Conservation (phyloP, 2,888 invertebrate species). For the Coleophora deauratella region DNA sequence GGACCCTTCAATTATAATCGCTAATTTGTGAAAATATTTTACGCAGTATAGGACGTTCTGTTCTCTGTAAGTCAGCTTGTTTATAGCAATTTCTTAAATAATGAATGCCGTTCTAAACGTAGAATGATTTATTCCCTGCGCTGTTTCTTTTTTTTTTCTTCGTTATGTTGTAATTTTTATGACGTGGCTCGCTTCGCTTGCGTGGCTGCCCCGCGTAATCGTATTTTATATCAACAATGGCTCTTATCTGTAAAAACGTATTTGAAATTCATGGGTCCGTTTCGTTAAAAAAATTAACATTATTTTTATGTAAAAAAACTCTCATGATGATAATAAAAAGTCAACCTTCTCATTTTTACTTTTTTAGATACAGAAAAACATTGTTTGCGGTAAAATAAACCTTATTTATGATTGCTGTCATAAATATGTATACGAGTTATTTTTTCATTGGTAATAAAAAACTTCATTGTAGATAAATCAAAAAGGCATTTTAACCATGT, state of each 20-base stretch:
- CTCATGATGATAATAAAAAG: not conserved
- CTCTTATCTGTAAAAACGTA: slow-evolving; percentile 64
- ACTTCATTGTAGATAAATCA: not conserved
- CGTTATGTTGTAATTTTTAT: slow-evolving; percentile 68
- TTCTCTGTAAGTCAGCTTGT: too few species aligned
- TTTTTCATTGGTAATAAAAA: not conserved
- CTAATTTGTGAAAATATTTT: too few species aligned
- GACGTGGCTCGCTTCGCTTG: slow-evolving; percentile 47
- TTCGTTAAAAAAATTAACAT: not conserved
- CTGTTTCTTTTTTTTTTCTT: slow-evolving; percentile 22
- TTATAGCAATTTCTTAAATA: too few species aligned
- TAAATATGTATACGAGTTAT: not conserved
- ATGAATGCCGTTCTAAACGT: too few species aligned
- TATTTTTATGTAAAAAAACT: not conserved
- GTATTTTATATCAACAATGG: slow-evolving; percentile 66
- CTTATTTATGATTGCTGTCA: not conserved
- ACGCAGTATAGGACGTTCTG: too few species aligned
- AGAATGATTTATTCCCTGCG: slow-evolving; percentile 56
- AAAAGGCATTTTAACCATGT: not conserved
- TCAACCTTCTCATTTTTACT: slow-evolving; percentile 11
- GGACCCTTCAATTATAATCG: too few species aligned
- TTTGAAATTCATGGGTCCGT: slow-evolving; percentile 57
- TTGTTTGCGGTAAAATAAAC: not conserved
- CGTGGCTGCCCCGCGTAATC: slow-evolving; percentile 64
- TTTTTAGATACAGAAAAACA: not conserved